phyloP scores from a whole-genome alignment of 2,888 invertebrate genomes.

The Syritta pipiens region DNA sequence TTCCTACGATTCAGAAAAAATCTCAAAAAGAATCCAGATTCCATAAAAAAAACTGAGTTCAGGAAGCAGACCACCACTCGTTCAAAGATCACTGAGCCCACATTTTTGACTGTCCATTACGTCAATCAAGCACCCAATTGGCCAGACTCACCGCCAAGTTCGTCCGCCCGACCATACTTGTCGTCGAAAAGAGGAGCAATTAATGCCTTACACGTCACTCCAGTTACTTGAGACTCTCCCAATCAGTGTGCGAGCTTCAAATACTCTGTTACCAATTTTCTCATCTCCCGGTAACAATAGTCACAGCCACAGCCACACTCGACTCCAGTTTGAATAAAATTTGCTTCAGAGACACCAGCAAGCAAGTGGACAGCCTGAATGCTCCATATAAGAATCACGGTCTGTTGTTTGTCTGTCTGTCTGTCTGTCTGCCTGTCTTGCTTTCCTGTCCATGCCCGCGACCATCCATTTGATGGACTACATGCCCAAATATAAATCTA shows the following conservation, averaged over 20 bases:
- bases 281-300: conserved; percentile 17
- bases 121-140: too few species aligned
- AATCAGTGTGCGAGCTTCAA: conserved; percentile 33
- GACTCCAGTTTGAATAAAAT: conserved; percentile 20
- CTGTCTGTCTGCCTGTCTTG: conserved; percentile 26
- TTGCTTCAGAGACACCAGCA: conserved; percentile 19
- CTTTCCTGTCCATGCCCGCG: conserved; percentile 47
- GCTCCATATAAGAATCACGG: conserved; percentile 56
- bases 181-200: neutral
- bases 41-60: too few species aligned
- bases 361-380: conserved; percentile 43
- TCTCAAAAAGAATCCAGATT: too few species aligned
- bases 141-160: too few species aligned
- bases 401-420: conserved; percentile 38
- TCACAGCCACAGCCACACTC: too few species aligned
- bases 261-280: conserved; percentile 49
- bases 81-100: too few species aligned
- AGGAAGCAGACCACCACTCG: too few species aligned
- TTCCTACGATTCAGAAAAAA: too few species aligned
- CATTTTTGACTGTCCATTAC: too few species aligned
- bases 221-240: conserved; percentile 15
- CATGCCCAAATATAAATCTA: conserved; percentile 67
- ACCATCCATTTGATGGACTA: conserved; percentile 66
- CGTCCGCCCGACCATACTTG: too few species aligned
- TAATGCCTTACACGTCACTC: conserved; percentile 17